Percentiles rank a stretch among this genome's conserved stretches.
Conservation (phyloP, 2,888 invertebrate species). For the Spodoptera exigua region DNA sequence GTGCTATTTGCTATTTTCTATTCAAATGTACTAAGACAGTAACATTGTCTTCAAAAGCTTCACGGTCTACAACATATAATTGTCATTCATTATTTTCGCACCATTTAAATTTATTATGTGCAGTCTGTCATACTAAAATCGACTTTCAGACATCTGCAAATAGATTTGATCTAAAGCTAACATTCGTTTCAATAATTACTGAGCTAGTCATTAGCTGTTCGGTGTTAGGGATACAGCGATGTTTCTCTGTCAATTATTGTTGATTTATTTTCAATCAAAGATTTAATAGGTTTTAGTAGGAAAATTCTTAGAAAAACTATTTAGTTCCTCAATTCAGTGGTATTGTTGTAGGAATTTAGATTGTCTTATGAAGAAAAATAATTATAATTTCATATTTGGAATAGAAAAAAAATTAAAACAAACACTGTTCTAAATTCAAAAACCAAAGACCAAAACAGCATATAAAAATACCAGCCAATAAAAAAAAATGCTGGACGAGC, state of each 20-base stretch:
- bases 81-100: slow-evolving; percentile 58
- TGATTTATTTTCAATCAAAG: too few relatives aligned
- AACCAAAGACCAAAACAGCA: too few relatives aligned
- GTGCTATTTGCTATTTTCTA: slow-evolving; percentile 4
- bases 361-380: too few relatives aligned
- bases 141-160: slow-evolving; percentile 29
- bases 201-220: slow-evolving; percentile 16
- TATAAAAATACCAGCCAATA: too few relatives aligned
- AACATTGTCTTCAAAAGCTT: slow-evolving; percentile 39
- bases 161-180: slow-evolving; percentile 45
- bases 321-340: too few relatives aligned
- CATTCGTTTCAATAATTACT: slow-evolving; percentile 40
- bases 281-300: too few relatives aligned
- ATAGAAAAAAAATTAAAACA: too few relatives aligned
- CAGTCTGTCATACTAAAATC: slow-evolving; percentile 51
- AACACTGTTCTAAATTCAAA: too few relatives aligned
- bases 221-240: not conserved
- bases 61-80: slow-evolving; percentile 57
- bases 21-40: slow-evolving; percentile 31
- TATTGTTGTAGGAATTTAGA: too few relatives aligned
- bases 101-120: slow-evolving; percentile 56
- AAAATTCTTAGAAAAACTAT: too few relatives aligned
- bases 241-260: not conserved
- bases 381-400: too few relatives aligned
- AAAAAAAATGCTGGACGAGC: too few relatives aligned